Base-by-base conservation (phyloP, 1,140 invertebrate genomes). In the Planococcus citri region DNA sequence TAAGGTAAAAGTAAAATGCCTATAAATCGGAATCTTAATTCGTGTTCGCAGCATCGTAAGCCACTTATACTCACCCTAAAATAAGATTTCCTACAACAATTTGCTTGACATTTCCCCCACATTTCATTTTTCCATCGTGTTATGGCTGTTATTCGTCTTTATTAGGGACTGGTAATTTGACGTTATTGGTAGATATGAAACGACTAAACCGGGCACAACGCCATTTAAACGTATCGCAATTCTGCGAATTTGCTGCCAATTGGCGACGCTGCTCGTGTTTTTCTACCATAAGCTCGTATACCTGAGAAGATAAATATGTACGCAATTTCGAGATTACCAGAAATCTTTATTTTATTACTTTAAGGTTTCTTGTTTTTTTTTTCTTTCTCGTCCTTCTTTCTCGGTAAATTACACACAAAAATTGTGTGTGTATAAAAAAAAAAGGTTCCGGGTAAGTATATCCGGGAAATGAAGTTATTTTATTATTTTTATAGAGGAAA, bases 111-210 rank as follows among this genome's bases (percentile, higher is more conserved):
- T 64, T 64, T 64, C 60, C 60, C 60, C 60, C 25, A 64, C 25
- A 64, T 64, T 20, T 64, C 60, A 64, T 64, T 64, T 64, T 64
- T 64, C 60, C 60, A 64, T 64, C 60, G 60, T 20, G 60, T 64
- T 51, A 51, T 51, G 41, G 41, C 41, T 51, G 41, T 51, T 64
- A 64, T 64, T 64, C 60, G 60, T 64, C 60, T 64, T 64, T 64
- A 64, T 64, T 64, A 64, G 25, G 60, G 25, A 21, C 21, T 27
- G 3, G 22, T 64, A 64, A 64, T 64, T 64, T 64, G 60, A 64
- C 60, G 25, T 64, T 64, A 64, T 64, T 64, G 60, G 60, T 64
- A 24, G 60, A 64, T 64, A 64, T 64, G 20, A 64, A 24, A 64
- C 60, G 60, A 64, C 60, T 64, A 10, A 64, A 9, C 17, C 10